Evolutionary conservation across 2,888 invertebrate species (phyloP).

Genomic region (Arge pagana): DNA sequence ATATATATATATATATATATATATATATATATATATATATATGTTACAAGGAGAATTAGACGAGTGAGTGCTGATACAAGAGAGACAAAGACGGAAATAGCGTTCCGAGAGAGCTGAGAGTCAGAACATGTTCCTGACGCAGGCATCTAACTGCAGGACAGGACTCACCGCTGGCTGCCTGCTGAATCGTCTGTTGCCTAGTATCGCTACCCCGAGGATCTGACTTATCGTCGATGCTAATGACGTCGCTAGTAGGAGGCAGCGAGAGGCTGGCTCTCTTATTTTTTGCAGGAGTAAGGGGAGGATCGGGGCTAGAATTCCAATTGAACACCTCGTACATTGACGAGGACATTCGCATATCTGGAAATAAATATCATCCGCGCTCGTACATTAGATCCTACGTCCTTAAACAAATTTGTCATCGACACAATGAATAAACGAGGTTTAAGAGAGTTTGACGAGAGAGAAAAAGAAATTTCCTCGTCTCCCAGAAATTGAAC

Average conservation of each 20-base stretch:
- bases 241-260: constrained; percentile 57
- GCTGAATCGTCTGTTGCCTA: constrained; percentile 54
- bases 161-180: constrained; percentile 56
- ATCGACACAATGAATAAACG: no score
- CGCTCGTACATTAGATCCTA: neutral
- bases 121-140: constrained; percentile 21
- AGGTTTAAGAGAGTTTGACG: no score
- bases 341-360: constrained; percentile 71
- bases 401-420: no score
- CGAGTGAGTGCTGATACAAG: constrained; percentile 31
- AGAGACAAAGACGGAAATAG: constrained; percentile 34
- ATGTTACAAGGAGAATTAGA: constrained; percentile 22
- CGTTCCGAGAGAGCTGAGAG: constrained; percentile 27
- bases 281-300: constrained; percentile 55
- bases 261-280: constrained; percentile 57
- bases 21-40: no score
- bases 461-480: no score
- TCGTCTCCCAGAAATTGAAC: no score
- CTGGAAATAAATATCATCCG: constrained; percentile 59
- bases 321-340: constrained; percentile 77
- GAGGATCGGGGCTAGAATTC: constrained; percentile 60
- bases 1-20: no score
- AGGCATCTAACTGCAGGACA: constrained; percentile 30
- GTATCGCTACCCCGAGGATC: constrained; percentile 46
- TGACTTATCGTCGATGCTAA: constrained; percentile 55